phyloP scores from a whole-genome alignment of 2,797 vertebrate genomes.

The Ara ararauna region DNA sequence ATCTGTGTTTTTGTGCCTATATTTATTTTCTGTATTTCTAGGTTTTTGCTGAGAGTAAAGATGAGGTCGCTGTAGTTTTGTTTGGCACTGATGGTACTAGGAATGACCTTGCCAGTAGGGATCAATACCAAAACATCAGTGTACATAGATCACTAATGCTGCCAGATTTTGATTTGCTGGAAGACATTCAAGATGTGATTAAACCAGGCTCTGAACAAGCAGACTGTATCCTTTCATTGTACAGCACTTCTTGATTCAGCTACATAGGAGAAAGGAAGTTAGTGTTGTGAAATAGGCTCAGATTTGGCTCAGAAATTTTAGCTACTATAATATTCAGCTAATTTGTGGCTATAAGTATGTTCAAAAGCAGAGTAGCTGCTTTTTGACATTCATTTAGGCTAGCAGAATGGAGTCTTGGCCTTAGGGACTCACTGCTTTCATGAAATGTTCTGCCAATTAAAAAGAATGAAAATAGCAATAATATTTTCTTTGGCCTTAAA shows the following conservation, averaged over 20 bases:
- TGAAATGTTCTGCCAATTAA: constrained; percentile 1
- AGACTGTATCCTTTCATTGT: constrained; percentile 90
- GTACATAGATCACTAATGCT: constrained; percentile 86
- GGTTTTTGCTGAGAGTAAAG: constrained; percentile 94
- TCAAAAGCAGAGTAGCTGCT: not conserved
- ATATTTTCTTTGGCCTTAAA: not conserved
- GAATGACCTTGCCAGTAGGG: constrained; percentile 82
- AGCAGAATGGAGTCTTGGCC: not conserved
- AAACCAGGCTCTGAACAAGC: constrained; percentile 85
- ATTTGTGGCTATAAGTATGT: not conserved
- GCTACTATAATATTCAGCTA: not conserved
- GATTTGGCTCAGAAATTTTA: not conserved
- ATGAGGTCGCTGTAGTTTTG: constrained; percentile 90
- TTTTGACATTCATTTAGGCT: not conserved
- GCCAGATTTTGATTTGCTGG: constrained; percentile 91
- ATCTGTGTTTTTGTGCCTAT: not conserved
- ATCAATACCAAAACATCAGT: constrained; percentile 91
- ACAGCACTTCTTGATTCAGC: not conserved
- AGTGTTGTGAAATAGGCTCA: not conserved
- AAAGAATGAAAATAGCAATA: not conserved
- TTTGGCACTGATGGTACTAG: constrained; percentile 89
- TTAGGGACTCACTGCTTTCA: not conserved
- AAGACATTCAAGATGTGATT: constrained; percentile 86
- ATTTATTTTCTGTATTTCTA: constrained; percentile 63
- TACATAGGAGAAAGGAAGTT: not conserved